A percentile compares a stretch with the other conserved stretches of the same genome.
Evolutionary conservation across 2,113 vertebrate genomes (phyloP).

Genomic region (Ceyx cyanopectus): DNA sequence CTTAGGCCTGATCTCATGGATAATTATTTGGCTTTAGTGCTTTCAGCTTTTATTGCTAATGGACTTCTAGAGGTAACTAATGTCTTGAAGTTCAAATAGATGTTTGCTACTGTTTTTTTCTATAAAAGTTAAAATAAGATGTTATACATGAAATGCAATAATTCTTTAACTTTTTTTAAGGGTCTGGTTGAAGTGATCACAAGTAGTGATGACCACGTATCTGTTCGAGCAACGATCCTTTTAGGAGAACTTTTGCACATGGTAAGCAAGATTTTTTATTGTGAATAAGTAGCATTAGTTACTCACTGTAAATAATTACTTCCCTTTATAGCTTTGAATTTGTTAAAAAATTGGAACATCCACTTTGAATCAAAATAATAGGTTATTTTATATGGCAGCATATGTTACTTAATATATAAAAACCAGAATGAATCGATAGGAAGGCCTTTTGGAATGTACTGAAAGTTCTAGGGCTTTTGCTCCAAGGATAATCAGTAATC

Average conservation of each 20-base stretch:
- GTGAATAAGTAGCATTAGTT: not conserved
- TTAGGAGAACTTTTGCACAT: conserved; percentile 97
- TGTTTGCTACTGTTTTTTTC: not conserved
- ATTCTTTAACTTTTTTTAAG: conserved; percentile 71
- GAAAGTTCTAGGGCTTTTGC: not conserved
- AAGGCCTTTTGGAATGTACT: not conserved
- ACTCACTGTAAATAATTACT: not conserved
- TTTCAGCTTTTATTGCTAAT: conserved; percentile 94
- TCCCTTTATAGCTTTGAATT: not conserved
- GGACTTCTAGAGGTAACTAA: conserved; percentile 91
- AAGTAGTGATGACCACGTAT: conserved; percentile 92
- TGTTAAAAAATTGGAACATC: not conserved
- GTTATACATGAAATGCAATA: not conserved
- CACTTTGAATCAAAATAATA: not conserved
- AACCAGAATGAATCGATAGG: not conserved
- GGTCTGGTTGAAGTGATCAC: conserved; percentile 97
- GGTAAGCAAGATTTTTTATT: conserved; percentile 77
- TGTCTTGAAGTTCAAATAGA: not conserved
- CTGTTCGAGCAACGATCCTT: conserved; percentile 93
- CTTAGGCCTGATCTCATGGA: conserved; percentile 99
- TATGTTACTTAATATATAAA: not conserved
- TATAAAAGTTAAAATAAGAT: not conserved
- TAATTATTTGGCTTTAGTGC: conserved; percentile 95
- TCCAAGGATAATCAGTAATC: not conserved
- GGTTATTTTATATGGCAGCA: not conserved